A percentile compares a stretch with the other conserved stretches of the same genome.
Evolutionary conservation across 2,797 vertebrate species (phyloP).

Genomic region (Tinamus major): DNA sequence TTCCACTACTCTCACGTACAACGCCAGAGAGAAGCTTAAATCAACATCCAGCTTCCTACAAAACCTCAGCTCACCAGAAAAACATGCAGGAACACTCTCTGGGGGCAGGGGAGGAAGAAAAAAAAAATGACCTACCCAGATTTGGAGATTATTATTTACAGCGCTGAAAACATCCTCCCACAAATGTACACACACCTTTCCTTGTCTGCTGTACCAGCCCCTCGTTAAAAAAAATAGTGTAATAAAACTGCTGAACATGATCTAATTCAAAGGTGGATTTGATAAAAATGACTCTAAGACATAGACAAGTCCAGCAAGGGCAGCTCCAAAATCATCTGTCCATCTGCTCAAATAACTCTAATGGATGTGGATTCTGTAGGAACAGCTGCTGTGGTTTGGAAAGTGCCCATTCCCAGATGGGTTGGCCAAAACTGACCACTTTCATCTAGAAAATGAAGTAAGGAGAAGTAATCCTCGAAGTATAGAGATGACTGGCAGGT

Average conservation of each 20-base stretch:
- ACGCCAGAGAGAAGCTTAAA: background rate
- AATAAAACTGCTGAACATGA: background rate
- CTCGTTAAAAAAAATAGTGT: background rate
- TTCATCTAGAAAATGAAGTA: background rate
- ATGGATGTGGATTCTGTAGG: background rate
- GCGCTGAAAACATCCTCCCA: background rate
- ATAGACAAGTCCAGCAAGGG: background rate
- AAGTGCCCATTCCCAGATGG: background rate
- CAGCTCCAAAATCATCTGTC: constrained; percentile 19
- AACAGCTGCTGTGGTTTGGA: background rate
- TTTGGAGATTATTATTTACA: background rate
- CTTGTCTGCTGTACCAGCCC: background rate
- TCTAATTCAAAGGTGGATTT: background rate
- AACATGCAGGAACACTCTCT: background rate
- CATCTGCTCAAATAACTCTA: background rate
- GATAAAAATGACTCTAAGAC: constrained; percentile 30
- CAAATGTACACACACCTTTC: constrained; percentile 4
- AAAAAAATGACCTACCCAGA: background rate
- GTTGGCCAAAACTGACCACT: background rate
- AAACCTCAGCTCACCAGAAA: background rate
- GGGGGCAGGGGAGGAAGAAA: background rate
- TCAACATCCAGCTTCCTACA: background rate
- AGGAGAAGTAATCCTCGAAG: background rate
- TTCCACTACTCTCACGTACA: background rate
- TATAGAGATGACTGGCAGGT: background rate